Conservation (phyloP, 1,140 invertebrate species). For the Neuroterus valhalla region DNA sequence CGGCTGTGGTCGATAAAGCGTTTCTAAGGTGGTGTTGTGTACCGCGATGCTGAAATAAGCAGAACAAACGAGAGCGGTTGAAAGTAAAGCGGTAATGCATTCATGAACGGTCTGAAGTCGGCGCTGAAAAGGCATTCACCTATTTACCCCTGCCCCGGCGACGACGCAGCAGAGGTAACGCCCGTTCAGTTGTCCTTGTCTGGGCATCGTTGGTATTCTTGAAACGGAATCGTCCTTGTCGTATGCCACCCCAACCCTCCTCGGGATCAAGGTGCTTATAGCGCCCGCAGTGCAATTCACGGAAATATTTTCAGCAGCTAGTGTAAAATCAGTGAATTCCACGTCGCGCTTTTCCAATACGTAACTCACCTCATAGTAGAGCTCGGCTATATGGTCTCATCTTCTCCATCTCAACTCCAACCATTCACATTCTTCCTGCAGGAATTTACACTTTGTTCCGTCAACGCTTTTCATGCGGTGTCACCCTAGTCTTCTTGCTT, state of each 20-base stretch:
- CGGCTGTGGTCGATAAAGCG: constrained; percentile 32
- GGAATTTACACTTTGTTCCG: constrained; percentile 32
- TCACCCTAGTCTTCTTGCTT: constrained; percentile 14
- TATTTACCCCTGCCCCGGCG: too few relatives aligned
- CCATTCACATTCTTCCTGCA: constrained; percentile 25
- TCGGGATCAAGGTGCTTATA: background rate
- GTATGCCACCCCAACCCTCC: constrained; percentile 7
- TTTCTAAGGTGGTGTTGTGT: background rate
- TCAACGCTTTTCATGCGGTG: constrained; percentile 17
- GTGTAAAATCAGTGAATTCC: constrained; percentile 62
- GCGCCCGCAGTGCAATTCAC: constrained; percentile 44
- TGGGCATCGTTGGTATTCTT: constrained; percentile 57
- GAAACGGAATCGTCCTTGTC: constrained; percentile 29
- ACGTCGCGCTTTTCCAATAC: constrained; percentile 58
- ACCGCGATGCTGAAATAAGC: constrained; percentile 3
- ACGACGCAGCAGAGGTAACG: too few relatives aligned
- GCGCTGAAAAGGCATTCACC: too few relatives aligned
- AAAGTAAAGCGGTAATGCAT: constrained; percentile 59
- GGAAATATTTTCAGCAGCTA: constrained; percentile 54
- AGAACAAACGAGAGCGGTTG: constrained; percentile 50
- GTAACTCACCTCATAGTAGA: constrained; percentile 38
- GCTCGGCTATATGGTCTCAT: background rate
- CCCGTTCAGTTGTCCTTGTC: too few relatives aligned
- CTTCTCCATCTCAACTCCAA: constrained; percentile 10
- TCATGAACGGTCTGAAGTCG: constrained; percentile 60